Evolutionary conservation across 53 echinoderm and acorn worm genomes (phyloP).

Genomic region (Antedon mediterranea): DNA sequence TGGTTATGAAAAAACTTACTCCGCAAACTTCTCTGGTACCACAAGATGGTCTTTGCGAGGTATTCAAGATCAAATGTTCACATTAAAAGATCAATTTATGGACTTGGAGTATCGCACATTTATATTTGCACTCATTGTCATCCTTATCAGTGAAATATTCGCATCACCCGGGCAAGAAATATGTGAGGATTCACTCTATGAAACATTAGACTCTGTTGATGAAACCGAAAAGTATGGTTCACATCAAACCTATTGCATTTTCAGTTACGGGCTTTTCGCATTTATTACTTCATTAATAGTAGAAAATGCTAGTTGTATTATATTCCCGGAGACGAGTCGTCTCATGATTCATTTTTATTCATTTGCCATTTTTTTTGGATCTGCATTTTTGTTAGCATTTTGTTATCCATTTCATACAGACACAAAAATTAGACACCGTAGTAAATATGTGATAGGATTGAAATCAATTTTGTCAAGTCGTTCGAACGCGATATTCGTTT

Average conservation of each 20-base stretch:
- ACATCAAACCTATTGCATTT: conserved; percentile 26
- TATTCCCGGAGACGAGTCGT: conserved; percentile 29
- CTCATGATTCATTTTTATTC: conserved; percentile 53
- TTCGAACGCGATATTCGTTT: conserved; percentile 36
- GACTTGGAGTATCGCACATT: conserved; percentile 19
- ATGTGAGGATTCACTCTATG: conserved; percentile 51
- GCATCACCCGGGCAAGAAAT: conserved; percentile 54
- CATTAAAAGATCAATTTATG: not conserved
- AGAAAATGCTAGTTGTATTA: conserved; percentile 34
- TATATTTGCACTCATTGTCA: conserved; percentile 33
- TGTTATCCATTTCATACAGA: conserved; percentile 33
- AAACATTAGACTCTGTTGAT: conserved; percentile 48
- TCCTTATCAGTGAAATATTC: conserved; percentile 33
- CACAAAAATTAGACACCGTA: conserved; percentile 9
- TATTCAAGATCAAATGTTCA: not conserved
- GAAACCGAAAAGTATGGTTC: conserved; percentile 65
- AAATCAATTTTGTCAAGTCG: conserved; percentile 41
- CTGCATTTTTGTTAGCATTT: conserved; percentile 44
- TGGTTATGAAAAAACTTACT: not conserved
- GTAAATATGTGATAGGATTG: conserved; percentile 31
- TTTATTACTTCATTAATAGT: conserved; percentile 32
- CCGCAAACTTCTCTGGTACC: not conserved
- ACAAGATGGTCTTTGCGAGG: not conserved
- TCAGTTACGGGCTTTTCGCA: conserved; percentile 31
- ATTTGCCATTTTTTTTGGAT: conserved; percentile 38